A percentile compares a stretch with the other conserved stretches of the same genome.
Conservation (phyloP, 2,888 invertebrate genomes). For the Phalera bucephala region DNA sequence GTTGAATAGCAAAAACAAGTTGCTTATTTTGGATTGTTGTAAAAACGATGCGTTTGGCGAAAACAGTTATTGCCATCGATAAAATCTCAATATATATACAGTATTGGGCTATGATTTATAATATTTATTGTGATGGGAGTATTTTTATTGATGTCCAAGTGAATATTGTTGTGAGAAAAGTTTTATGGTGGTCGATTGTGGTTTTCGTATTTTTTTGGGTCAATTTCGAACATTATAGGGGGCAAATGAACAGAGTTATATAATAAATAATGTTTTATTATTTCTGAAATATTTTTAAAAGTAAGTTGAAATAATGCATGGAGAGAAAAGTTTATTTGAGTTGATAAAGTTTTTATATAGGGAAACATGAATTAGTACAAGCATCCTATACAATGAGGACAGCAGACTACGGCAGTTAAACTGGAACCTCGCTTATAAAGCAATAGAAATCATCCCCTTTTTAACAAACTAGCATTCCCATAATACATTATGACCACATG, state of each 20-base stretch:
- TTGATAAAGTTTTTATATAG: too few species aligned
- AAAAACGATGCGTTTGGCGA: constrained; percentile 57
- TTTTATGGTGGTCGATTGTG: constrained; percentile 20
- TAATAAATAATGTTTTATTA: not conserved
- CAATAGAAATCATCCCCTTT: too few species aligned
- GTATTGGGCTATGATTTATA: constrained; percentile 55
- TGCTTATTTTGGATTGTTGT: constrained; percentile 34
- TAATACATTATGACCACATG: constrained; percentile 18
- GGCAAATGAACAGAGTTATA: not conserved
- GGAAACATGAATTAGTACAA: too few species aligned
- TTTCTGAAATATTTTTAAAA: not conserved
- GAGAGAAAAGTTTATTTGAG: too few species aligned
- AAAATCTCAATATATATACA: constrained; percentile 59
- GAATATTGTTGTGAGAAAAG: constrained; percentile 25
- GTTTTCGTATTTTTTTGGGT: constrained; percentile 4
- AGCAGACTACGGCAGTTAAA: too few species aligned
- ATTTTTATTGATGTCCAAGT: constrained; percentile 37
- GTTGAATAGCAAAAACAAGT: constrained; percentile 9
- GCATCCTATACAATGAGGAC: too few species aligned
- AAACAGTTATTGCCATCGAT: constrained; percentile 54
- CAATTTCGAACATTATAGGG: constrained; percentile 13
- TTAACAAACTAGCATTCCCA: too few species aligned
- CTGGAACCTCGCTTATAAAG: too few species aligned
- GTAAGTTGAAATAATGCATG: not conserved
- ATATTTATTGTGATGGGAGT: constrained; percentile 52